phyloP scores from a whole-genome alignment of 2,113 vertebrate species.

The Cranoglanis bouderius region DNA sequence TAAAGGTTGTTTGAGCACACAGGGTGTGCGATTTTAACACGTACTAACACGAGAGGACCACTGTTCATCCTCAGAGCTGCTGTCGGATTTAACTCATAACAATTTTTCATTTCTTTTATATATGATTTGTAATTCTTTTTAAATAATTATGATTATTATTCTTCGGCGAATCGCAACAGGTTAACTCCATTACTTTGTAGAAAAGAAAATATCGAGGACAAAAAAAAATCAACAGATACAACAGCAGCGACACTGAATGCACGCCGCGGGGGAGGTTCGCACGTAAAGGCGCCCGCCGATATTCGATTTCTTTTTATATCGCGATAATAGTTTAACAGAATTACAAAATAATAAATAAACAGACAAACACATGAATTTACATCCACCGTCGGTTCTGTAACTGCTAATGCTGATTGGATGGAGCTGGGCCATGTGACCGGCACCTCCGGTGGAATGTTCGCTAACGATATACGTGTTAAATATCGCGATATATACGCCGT shows the following conservation, averaged over 20 bases:
- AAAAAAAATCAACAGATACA: slow-evolving; percentile 20
- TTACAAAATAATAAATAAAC: neutral
- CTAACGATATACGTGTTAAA: neutral
- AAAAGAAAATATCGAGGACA: slow-evolving; percentile 33
- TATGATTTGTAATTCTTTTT: slow-evolving; percentile 59
- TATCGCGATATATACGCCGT: neutral
- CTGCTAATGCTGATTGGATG: neutral
- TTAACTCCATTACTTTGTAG: slow-evolving; percentile 50
- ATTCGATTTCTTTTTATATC: neutral
- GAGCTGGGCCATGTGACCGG: neutral
- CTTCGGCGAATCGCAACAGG: slow-evolving; percentile 43
- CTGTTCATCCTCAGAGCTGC: slow-evolving; percentile 72
- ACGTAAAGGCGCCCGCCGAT: neutral
- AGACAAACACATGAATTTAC: no score
- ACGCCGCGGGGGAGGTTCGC: neutral
- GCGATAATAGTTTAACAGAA: neutral
- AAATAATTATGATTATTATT: slow-evolving; percentile 48
- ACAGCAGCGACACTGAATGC: neutral
- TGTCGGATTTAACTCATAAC: slow-evolving; percentile 68
- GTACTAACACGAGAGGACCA: slow-evolving; percentile 65
- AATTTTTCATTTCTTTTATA: slow-evolving; percentile 41
- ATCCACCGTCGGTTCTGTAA: neutral
- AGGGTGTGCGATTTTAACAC: slow-evolving; percentile 65
- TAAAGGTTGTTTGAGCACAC: slow-evolving; percentile 62
- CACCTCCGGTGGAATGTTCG: neutral